These are phyloP conservation scores for Eira barbara DNA, from an alignment of 2,113 vertebrate genomes.

Conservation along the genomic window DNA sequence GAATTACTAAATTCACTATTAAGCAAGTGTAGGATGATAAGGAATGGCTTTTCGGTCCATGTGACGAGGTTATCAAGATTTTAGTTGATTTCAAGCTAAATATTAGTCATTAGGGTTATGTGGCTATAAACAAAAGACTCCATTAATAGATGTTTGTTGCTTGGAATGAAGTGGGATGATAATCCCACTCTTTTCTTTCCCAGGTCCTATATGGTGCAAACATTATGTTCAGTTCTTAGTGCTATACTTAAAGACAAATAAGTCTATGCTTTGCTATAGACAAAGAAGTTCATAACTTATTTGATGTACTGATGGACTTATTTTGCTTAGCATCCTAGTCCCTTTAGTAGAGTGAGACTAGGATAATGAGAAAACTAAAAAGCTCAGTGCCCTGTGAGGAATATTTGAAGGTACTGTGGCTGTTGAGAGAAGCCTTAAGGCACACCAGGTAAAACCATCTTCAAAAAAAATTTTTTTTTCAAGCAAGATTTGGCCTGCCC, in stretches of 20 bases:
- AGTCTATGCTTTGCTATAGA: background rate
- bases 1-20: background rate
- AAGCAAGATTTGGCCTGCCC: no score
- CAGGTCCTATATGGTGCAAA: background rate
- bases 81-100: background rate
- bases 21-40: background rate
- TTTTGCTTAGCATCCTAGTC: background rate
- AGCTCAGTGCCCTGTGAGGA: background rate
- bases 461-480: background rate
- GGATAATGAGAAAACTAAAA: background rate
- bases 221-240: background rate
- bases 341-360: background rate
- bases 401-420: background rate
- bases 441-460: background rate
- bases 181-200: background rate
- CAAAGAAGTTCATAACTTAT: background rate
- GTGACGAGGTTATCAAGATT: background rate
- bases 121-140: background rate
- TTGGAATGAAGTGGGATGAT: background rate
- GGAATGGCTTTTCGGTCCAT: background rate
- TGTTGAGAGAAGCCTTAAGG: background rate
- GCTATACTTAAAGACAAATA: background rate
- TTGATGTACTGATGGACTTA: no score
- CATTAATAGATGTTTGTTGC: background rate
- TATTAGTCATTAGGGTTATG: background rate